Conservation (phyloP, 2,113 vertebrate genomes). For the Datnioides undecimradiatus region DNA sequence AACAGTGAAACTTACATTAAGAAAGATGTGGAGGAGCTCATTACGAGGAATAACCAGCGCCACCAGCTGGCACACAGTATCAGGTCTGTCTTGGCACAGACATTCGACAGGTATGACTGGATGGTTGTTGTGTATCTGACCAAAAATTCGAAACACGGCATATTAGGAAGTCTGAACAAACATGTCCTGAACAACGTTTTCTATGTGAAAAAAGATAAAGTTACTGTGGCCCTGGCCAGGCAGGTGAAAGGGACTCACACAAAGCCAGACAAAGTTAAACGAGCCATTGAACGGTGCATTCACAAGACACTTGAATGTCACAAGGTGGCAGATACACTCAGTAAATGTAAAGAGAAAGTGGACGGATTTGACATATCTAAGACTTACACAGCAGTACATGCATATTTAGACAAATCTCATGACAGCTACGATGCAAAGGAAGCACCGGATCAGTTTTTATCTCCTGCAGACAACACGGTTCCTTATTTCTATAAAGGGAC, state of each 20-base stretch:
- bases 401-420: not conserved
- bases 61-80: fast-evolving
- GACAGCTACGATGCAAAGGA: not conserved
- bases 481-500: not conserved
- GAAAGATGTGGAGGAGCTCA: fast-evolving
- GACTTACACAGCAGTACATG: constrained; percentile 5
- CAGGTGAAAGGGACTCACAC: not conserved
- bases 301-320: fast-evolving
- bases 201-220: fast-evolving
- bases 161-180: too few species aligned
- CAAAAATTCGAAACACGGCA: too few species aligned
- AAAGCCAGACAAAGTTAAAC: fast-evolving
- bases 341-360: fast-evolving
- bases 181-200: not conserved
- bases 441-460: too few species aligned
- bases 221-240: not conserved
- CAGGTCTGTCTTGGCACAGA: fast-evolving
- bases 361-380: not conserved
- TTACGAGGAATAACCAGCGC: fast-evolving
- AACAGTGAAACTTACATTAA: not conserved
- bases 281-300: not conserved
- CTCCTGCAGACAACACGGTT: not conserved
- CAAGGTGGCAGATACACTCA: not conserved
- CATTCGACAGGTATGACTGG: constrained; percentile 15
- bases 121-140: constrained; percentile 11